phyloP scores from a whole-genome alignment of 2,113 vertebrate species.

The Neogobius melanostomus region DNA sequence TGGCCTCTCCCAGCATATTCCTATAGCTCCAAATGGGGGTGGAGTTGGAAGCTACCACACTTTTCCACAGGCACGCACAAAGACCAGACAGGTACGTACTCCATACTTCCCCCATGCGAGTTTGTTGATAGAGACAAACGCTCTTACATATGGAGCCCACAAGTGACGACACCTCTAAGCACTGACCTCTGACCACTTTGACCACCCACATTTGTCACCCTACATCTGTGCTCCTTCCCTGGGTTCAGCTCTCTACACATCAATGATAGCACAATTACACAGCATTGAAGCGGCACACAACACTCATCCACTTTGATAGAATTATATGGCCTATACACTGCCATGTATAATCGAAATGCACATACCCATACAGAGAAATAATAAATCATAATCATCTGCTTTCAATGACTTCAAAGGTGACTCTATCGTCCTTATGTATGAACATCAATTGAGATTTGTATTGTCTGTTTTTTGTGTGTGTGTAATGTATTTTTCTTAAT shows the following conservation, averaged over 20 bases:
- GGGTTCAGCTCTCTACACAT: slow-evolving; percentile 23
- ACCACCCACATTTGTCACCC: slow-evolving; percentile 34
- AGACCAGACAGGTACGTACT: no score
- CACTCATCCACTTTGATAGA: slow-evolving; percentile 16
- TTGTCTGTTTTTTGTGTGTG: slow-evolving; percentile 16
- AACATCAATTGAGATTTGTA: background rate
- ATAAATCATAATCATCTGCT: slow-evolving; percentile 30
- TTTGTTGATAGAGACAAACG: slow-evolving; percentile 55
- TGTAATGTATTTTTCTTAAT: slow-evolving; percentile 15
- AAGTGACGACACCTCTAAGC: slow-evolving; percentile 19
- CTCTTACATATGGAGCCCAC: slow-evolving; percentile 8
- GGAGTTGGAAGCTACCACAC: no score
- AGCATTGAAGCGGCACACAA: slow-evolving; percentile 4
- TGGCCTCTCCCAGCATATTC: no score
- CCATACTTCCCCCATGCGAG: background rate
- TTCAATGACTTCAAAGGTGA: slow-evolving; percentile 55
- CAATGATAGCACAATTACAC: slow-evolving; percentile 34
- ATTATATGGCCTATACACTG: slow-evolving; percentile 7
- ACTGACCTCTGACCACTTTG: slow-evolving; percentile 43
- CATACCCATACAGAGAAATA: slow-evolving; percentile 10
- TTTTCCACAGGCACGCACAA: no score
- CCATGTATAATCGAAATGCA: background rate
- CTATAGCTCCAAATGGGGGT: no score
- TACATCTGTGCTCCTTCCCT: background rate
- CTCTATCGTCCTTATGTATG: slow-evolving; percentile 25